These are phyloP conservation scores for Meloidogyne chitwoodi DNA, from an alignment of 1,140 invertebrate genomes.

Conservation along the genomic window DNA sequence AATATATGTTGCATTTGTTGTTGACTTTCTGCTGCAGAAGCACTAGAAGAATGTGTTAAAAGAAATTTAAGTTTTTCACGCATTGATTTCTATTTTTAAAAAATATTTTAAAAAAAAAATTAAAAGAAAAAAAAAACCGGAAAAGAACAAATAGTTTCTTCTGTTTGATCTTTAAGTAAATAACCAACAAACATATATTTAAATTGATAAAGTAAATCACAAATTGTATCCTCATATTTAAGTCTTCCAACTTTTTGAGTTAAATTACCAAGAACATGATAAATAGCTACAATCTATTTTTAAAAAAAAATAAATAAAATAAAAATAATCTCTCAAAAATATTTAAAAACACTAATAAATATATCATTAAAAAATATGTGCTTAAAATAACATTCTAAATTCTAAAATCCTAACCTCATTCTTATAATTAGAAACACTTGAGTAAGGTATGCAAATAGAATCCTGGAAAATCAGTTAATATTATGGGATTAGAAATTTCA, in stretches of 20 bases:
- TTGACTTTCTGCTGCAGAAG: conserved; percentile 19
- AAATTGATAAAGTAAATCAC: conserved; percentile 44
- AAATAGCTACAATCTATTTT: conserved; percentile 40
- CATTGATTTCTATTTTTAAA: conserved; percentile 25
- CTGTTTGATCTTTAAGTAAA: conserved; percentile 20
- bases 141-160: conserved; percentile 22
- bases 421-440: too few species aligned
- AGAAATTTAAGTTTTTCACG: conserved; percentile 33
- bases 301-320: background rate
- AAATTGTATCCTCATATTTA: conserved; percentile 41
- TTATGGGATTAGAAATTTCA: too few species aligned
- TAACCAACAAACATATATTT: conserved; percentile 48
- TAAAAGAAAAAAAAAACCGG: background rate
- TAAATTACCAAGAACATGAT: conserved; percentile 31
- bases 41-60: conserved; percentile 25
- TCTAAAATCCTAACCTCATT: too few species aligned
- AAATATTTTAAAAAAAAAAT: background rate
- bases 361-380: too few species aligned
- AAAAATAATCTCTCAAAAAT: too few species aligned
- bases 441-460: too few species aligned
- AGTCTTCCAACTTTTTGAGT: conserved; percentile 34
- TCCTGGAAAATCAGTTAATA: too few species aligned
- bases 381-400: too few species aligned
- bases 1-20: conserved; percentile 22
- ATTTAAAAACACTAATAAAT: too few species aligned